A percentile compares a stretch with the other conserved stretches of the same genome.
These are phyloP conservation scores for Mohoua ochrocephala DNA, from an alignment of 2,113 vertebrate genomes.

Conservation along the genomic window DNA sequence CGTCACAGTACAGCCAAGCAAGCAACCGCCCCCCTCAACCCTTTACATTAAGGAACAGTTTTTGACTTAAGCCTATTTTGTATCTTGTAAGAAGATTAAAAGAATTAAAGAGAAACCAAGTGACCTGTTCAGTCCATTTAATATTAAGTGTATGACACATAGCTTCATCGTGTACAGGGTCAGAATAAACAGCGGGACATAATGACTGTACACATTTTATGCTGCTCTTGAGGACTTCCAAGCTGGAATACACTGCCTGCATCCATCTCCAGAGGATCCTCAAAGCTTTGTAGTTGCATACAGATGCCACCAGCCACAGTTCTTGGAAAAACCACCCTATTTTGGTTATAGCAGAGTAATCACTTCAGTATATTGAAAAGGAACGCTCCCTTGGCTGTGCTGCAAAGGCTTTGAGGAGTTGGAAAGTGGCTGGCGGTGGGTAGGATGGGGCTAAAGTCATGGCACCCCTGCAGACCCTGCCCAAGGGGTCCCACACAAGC, in stretches of 20 bases:
- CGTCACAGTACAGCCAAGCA: background rate
- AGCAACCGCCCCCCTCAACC: background rate
- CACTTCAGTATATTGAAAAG: background rate
- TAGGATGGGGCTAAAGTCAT: background rate
- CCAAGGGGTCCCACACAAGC: background rate
- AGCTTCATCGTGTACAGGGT: background rate
- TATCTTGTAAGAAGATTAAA: constrained; percentile 32
- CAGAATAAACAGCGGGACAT: background rate
- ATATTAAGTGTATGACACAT: background rate
- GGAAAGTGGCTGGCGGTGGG: background rate
- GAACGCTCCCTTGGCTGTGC: background rate
- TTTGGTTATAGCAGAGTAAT: background rate
- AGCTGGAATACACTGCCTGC: background rate
- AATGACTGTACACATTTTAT: background rate
- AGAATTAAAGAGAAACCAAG: constrained; percentile 22
- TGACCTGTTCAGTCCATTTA: background rate
- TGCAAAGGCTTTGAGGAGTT: background rate
- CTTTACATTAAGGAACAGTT: background rate
- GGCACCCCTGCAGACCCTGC: background rate
- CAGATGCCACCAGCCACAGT: background rate
- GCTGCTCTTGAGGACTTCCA: background rate
- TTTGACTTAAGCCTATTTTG: constrained; percentile 27
- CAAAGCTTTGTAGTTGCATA: background rate
- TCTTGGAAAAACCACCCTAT: background rate
- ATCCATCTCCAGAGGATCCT: background rate